Base-by-base conservation (phyloP, 2,797 vertebrate genomes). In the Neopelma chrysocephalum region DNA sequence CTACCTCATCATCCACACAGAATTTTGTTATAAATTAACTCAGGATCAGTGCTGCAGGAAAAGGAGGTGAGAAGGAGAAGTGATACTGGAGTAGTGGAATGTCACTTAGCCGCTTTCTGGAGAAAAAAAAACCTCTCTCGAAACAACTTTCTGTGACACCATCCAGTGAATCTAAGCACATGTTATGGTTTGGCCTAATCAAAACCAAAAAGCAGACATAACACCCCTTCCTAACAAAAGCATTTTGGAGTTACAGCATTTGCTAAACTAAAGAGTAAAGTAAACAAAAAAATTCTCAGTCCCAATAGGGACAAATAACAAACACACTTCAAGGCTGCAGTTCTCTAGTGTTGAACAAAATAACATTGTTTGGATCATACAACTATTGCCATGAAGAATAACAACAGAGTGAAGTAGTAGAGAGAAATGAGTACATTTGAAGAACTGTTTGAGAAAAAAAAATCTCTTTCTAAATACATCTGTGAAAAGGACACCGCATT, bases 131-230 rank as follows among this genome's bases (percentile, higher is more conserved):
- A 51, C 9, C 16, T 38, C 62, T n/a, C 38, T 75, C 40, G 13
- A 83, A 92, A 54, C 45, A 83, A 82, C 19, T 73, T 89, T 54
- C 36, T 64, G 29, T 56, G 36, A 81, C 34, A 90, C 19, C 38
- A 89, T 5, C 1, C 57, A 50, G 32, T 50, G 48, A 73, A 89
- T 73, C 61, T 70, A 71, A 91, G 40, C 48, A 62, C 66, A 70
- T 62, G 14, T 42, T 83, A 66, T 32, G 19, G 27, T 51, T 77
- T 57, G 38, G 23, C 43, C 83, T 79, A 89, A 91, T 45, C 53
- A 91, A 71, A 96, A 82, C 40, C 51, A 88, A 84, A 94, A 89
- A 85, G 47, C 26, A 90, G 48, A 64, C 68, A 56, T 19, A 92
- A 85, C 20, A 92, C n/a, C 48, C 53, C 53, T 89, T 71, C 36